phyloP scores from a whole-genome alignment of 2,797 vertebrate genomes.

The Darevskia mixta region DNA sequence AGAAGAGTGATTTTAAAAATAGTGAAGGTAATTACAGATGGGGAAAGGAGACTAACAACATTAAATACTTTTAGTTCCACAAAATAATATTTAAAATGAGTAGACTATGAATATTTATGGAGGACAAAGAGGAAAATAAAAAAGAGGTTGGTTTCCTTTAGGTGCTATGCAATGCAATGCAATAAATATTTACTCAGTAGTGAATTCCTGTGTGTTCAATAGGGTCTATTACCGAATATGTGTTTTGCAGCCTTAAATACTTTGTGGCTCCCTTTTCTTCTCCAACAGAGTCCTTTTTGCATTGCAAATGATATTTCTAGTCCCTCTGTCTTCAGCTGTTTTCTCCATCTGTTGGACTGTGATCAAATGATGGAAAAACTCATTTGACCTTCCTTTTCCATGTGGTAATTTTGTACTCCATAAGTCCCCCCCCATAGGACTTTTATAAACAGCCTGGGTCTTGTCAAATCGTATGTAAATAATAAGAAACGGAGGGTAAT shows the following conservation, averaged over 20 bases:
- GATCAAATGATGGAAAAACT: slow-evolving; percentile 6
- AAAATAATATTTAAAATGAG: background rate
- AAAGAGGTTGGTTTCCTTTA: background rate
- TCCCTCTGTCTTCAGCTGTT: slow-evolving; percentile 1
- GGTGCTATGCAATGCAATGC: background rate
- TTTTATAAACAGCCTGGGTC: background rate
- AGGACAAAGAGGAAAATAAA: background rate
- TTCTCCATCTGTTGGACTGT: background rate
- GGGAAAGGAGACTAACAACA: background rate
- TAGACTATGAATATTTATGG: background rate
- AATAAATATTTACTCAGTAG: background rate
- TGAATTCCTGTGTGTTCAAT: background rate
- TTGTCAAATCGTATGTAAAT: background rate
- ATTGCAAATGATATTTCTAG: slow-evolving; percentile 2
- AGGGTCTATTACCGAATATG: background rate
- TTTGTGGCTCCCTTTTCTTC: background rate
- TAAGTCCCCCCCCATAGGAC: background rate
- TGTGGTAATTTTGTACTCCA: background rate
- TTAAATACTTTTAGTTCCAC: background rate
- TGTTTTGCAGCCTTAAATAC: background rate
- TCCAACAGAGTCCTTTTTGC: background rate
- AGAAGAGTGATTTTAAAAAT: background rate
- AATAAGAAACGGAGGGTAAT: background rate
- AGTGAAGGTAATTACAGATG: background rate
- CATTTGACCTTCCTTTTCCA: slow-evolving; percentile 17